Evolutionary conservation across 2,888 invertebrate species (phyloP), one percentile per base, ranked within the genome.

Genomic region (Ennomos fuscantarius): DNA sequence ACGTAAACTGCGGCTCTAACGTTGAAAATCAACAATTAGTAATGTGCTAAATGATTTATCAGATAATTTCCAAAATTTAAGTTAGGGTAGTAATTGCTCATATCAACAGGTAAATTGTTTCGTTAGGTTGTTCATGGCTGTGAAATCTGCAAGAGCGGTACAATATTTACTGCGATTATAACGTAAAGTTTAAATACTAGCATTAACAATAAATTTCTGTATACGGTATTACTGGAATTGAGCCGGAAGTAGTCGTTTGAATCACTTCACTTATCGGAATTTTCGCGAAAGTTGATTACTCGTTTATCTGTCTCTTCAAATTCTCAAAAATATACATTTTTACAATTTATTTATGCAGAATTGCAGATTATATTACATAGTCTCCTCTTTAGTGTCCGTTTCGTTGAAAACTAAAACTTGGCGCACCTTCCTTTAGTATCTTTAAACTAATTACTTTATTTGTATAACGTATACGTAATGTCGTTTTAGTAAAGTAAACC

Each of bases 201-300:
- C 35, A 31, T 34, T 8, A 47, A 36, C 33, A 34, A 42, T 48
- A 39, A 33, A 10, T 47, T 39, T 55, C 35, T 53, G 39, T 31
- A 50, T 33, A 45, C 37, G 15, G 11, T 35, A 45, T 58, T 47
- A 41, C 40, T 50, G 51, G 56, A 60, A 57, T 54, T n/a, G 9
- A 9, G 51, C 61, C 69, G 68, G 68, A 72, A 62, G 60, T 54
- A 39, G 46, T 59, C 51, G 57, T 44, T 64, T 60, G 63, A 68
- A 66, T 74, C 67, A 69, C 62, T 45, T n/a, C 12, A 55, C 67
- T 73, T 62, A 69, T 73, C 65, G 53, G 62, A 69, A 63, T 66
- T 61, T 62, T 68, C 65, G 65, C 63, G 59, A 69, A 70, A 66
- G 67, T 64, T 68, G 72, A 63, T 58, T 65, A 62, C 60, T 51